phyloP scores from a whole-genome alignment of 2,888 invertebrate species.

The Pollenia labialis region DNA sequence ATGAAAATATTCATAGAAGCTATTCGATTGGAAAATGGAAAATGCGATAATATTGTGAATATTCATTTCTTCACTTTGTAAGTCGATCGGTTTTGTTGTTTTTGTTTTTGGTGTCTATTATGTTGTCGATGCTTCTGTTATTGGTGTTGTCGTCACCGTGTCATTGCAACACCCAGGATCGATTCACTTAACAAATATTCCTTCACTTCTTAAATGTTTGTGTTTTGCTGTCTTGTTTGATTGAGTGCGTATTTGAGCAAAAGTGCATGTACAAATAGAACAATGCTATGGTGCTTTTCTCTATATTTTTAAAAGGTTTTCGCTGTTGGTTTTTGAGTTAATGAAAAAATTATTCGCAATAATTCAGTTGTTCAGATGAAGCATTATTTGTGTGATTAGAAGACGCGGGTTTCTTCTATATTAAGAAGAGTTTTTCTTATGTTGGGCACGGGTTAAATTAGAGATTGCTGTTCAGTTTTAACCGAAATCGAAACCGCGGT shows the following conservation, averaged over 20 bases:
- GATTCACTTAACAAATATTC: slow-evolving; percentile 30
- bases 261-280: background rate
- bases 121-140: background rate
- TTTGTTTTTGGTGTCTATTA: background rate
- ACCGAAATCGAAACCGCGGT: no score
- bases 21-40: slow-evolving; percentile 61
- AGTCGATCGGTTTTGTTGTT: background rate
- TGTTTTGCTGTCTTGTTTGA: background rate
- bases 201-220: background rate
- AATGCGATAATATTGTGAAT: slow-evolving; percentile 54
- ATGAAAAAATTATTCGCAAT: background rate
- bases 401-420: no score
- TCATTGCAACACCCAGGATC: slow-evolving; percentile 13
- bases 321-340: background rate
- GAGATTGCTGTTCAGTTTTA: no score
- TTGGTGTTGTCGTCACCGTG: slow-evolving; percentile 20
- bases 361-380: background rate
- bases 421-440: no score
- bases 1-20: slow-evolving; percentile 49
- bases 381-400: no score
- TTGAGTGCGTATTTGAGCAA: background rate
- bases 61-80: slow-evolving; percentile 40
- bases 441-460: no score
- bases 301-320: background rate
- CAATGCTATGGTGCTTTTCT: background rate